Conservation (phyloP, 2,113 vertebrate species). For the Xiphorhynchus elegans region DNA sequence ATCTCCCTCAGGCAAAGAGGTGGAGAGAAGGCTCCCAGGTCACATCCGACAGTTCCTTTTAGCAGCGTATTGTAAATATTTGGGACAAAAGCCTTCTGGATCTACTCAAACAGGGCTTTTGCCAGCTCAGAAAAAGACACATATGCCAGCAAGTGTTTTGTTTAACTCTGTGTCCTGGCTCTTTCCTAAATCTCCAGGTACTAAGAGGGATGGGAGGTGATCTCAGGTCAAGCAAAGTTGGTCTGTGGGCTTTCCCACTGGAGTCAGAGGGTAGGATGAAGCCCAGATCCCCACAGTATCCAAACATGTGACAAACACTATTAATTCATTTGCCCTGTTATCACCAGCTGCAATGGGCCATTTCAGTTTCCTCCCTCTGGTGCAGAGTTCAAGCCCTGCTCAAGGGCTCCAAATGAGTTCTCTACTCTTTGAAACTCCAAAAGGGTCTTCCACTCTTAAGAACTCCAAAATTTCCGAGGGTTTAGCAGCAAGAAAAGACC, state of each 20-base stretch:
- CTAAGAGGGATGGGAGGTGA: not conserved
- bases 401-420: not conserved
- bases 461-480: not conserved
- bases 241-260: not conserved
- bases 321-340: not conserved
- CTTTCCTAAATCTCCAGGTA: not conserved
- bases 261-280: not conserved
- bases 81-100: conserved; percentile 43
- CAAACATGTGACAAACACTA: not conserved
- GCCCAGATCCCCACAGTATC: not conserved
- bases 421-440: not conserved
- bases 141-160: not conserved
- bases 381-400: not conserved
- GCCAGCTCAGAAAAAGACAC: not conserved
- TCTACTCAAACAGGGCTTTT: not conserved
- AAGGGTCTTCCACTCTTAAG: not conserved
- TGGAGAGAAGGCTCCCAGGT: conserved; percentile 4
- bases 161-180: not conserved
- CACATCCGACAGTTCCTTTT: not conserved
- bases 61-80: conserved; percentile 13
- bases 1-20: not conserved
- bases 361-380: not conserved
- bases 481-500: not conserved
- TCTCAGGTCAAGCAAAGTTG: not conserved
- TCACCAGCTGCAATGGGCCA: not conserved